phyloP scores from a whole-genome alignment of 1,140 invertebrate species.

The Laupala kohalensis region DNA sequence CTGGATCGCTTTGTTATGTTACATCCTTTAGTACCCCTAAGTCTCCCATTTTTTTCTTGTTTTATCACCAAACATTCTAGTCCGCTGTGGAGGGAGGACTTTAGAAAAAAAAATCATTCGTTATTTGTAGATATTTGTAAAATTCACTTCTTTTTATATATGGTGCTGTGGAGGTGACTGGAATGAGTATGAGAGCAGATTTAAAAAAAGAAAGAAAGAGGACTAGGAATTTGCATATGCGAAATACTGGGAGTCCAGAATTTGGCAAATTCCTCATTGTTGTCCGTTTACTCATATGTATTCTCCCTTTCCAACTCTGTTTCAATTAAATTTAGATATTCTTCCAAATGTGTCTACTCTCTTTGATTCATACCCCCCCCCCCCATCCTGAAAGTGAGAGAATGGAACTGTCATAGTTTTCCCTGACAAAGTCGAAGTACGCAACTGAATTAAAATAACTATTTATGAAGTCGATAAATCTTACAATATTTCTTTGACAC shows the following conservation, averaged over 20 bases:
- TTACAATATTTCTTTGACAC: too few species aligned
- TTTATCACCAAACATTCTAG: too few species aligned
- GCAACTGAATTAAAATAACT: too few species aligned
- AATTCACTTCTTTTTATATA: background rate
- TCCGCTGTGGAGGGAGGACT: background rate
- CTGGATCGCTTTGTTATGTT: too few species aligned
- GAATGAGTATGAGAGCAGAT: background rate
- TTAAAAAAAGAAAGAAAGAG: background rate
- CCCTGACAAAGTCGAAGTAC: too few species aligned
- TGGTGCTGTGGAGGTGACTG: background rate
- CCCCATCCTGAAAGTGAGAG: too few species aligned
- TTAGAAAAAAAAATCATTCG: background rate
- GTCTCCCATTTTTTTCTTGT: too few species aligned
- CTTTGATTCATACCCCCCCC: too few species aligned
- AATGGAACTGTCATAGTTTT: too few species aligned
- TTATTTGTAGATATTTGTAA: background rate
- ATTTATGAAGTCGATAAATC: too few species aligned
- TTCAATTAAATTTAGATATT: background rate
- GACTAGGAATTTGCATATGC: background rate
- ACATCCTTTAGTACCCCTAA: too few species aligned
- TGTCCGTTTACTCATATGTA: background rate
- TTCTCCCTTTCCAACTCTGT: background rate
- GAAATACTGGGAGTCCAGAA: background rate
- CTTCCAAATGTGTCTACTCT: background rate
- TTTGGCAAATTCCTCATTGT: background rate